These are phyloP conservation scores for Dipodomys spectabilis DNA, from an alignment of 2,113 vertebrate genomes.

Conservation along the genomic window DNA sequence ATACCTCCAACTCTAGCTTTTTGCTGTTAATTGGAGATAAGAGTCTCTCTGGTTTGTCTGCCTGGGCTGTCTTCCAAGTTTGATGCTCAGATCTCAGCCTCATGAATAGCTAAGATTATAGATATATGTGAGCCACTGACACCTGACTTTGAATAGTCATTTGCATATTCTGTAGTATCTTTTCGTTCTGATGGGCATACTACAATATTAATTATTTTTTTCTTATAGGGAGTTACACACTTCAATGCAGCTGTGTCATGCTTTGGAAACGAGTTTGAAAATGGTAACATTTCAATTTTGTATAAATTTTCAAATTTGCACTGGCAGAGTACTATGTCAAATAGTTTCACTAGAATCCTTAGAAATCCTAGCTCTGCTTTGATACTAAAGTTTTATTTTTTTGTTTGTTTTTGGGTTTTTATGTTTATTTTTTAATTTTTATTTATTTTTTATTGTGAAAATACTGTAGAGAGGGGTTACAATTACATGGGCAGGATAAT, in stretches of 20 bases:
- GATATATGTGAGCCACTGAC: too few relatives aligned
- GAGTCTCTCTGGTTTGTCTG: too few relatives aligned
- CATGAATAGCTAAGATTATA: too few relatives aligned
- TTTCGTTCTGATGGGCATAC: conserved; percentile 29
- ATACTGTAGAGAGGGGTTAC: too few relatives aligned
- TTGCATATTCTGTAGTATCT: not conserved
- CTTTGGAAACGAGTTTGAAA: conserved; percentile 93
- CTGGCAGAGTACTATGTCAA: not conserved
- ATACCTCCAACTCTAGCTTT: too few relatives aligned
- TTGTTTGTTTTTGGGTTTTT: too few relatives aligned
- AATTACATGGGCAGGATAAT: too few relatives aligned
- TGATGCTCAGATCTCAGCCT: too few relatives aligned
- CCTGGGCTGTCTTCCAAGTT: too few relatives aligned
- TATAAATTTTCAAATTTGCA: conserved; percentile 56
- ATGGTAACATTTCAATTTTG: conserved; percentile 87
- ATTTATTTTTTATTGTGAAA: too few relatives aligned
- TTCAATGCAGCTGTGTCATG: conserved; percentile 93
- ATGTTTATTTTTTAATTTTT: too few relatives aligned
- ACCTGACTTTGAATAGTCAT: not conserved
- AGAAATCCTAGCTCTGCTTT: conserved; percentile 22
- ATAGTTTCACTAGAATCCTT: conserved; percentile 24
- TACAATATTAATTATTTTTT: conserved; percentile 41
- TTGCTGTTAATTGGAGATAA: too few relatives aligned
- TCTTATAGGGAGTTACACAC: conserved; percentile 91
- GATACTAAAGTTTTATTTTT: not conserved